Conservation (phyloP, 2,113 vertebrate species). For the Semicossyphus pulcher region DNA sequence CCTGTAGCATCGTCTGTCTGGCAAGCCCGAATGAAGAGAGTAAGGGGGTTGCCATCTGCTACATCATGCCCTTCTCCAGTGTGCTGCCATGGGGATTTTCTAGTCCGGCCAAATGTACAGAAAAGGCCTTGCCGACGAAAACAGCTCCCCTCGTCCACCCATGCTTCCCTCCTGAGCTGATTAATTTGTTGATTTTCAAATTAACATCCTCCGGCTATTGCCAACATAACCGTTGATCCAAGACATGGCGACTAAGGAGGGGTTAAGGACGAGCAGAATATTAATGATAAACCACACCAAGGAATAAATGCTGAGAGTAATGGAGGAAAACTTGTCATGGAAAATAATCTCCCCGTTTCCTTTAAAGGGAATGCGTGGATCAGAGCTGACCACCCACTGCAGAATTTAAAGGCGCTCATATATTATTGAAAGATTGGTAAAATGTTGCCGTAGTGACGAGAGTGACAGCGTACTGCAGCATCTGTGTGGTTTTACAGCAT, state of each 20-base stretch:
- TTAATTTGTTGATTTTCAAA: constrained; percentile 80
- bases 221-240: constrained; percentile 63
- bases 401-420: constrained; percentile 30
- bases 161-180: constrained; percentile 65
- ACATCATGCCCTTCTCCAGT: constrained; percentile 62
- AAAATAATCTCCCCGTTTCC: neutral
- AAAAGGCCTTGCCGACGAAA: constrained; percentile 54
- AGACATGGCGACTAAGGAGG: constrained; percentile 32
- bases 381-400: constrained; percentile 14
- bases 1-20: constrained; percentile 79
- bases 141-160: constrained; percentile 38
- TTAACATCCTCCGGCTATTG: constrained; percentile 67
- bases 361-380: constrained; percentile 15
- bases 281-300: neutral
- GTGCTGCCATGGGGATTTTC: constrained; percentile 73
- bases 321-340: constrained; percentile 6
- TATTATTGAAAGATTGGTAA: constrained; percentile 34
- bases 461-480: constrained; percentile 14
- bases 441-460: constrained; percentile 16
- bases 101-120: constrained; percentile 69
- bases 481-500: constrained; percentile 39
- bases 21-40: constrained; percentile 49
- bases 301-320: constrained; percentile 5
- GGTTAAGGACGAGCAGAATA: constrained; percentile 24
- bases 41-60: constrained; percentile 76